These are phyloP conservation scores for Rhodeus uyekii DNA, from an alignment of 2,797 vertebrate species.

Conservation along the genomic window DNA sequence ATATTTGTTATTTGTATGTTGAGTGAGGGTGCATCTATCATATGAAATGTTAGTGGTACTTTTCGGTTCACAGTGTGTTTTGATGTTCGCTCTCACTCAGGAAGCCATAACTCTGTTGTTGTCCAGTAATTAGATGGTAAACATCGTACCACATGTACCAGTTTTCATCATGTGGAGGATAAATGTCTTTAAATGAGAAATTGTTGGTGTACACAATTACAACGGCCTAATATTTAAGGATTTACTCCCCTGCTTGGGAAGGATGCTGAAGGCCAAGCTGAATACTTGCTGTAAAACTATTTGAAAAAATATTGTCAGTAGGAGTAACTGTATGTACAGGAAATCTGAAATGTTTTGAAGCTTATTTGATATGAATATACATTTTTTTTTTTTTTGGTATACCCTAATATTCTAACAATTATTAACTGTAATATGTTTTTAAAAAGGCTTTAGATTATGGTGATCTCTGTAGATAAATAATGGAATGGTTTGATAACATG, in stretches of 20 bases:
- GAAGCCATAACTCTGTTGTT: conserved; percentile 11
- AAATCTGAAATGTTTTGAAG: conserved; percentile 5
- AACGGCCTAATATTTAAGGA: conserved; percentile 12
- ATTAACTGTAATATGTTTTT: conserved; percentile 11
- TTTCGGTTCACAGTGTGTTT: background rate
- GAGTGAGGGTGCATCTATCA: conserved; percentile 7
- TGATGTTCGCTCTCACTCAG: conserved; percentile 20
- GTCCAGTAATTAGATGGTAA: background rate
- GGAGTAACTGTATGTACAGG: conserved; percentile 14
- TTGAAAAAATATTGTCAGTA: conserved; percentile 20
- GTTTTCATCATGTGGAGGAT: background rate
- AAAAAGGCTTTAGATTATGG: background rate
- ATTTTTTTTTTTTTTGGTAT: conserved; percentile 17
- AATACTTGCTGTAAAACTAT: conserved; percentile 39
- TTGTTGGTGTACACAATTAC: conserved; percentile 33
- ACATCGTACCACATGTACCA: background rate
- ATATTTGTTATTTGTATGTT: background rate
- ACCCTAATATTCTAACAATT: conserved; percentile 11
- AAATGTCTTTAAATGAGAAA: conserved; percentile 15
- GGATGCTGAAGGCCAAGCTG: conserved; percentile 1
- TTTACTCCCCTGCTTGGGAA: background rate
- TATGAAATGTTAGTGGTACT: conserved; percentile 8
- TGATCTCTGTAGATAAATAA: conserved; percentile 42
- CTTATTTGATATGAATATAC: background rate
- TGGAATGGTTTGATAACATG: conserved; percentile 49